Base-by-base conservation (phyloP, 2,113 vertebrate genomes). In the Tetrao urogallus region DNA sequence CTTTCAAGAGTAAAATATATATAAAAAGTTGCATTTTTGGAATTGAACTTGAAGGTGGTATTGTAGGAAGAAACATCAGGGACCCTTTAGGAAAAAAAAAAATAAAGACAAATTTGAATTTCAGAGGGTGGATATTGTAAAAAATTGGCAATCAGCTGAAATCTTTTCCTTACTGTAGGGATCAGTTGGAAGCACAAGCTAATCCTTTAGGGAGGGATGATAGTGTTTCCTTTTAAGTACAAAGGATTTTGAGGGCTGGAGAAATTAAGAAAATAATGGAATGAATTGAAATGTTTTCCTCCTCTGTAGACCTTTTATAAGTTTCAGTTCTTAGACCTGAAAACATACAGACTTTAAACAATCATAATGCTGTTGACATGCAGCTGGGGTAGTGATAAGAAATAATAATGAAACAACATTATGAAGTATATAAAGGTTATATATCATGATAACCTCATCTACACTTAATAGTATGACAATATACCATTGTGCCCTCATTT, bases 361-460 rank as follows among this genome's bases (percentile, higher is more conserved):
- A 80, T 73, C 13, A 50, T 58, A 48, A 73, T 5, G 12, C 15
- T 11, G 6, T 66, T 88, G 52, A 21, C 61, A 40, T 1, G 4
- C 48, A 36, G 42, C 50, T 86, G 61, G 34, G 32, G 85, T 28
- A 18, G 82, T 66, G 38, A 43, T 42, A 95, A 75, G 57, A 76
- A 58, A 11, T 70, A 87, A 76, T 52, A 52, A 52, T 52, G 28
- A 54, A 7, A 92, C 75, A 9, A 78, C 14, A 56, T 74, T 6
- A 14, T 75, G 24, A 50, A 78, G 32, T 43, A 27, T 17, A 58
- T 34, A 82, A 5, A 81, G 7, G 6, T 71, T 64, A 58, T 81
- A 12, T 43, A 79, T 82, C 70, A 91, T 85, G 94, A 76, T 94
- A 92, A 76, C 72, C 20, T 91, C 22, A 43, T 94, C 45, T 88